Conservation (phyloP, 2,888 invertebrate species). For the Yponomeuta evonymella region DNA sequence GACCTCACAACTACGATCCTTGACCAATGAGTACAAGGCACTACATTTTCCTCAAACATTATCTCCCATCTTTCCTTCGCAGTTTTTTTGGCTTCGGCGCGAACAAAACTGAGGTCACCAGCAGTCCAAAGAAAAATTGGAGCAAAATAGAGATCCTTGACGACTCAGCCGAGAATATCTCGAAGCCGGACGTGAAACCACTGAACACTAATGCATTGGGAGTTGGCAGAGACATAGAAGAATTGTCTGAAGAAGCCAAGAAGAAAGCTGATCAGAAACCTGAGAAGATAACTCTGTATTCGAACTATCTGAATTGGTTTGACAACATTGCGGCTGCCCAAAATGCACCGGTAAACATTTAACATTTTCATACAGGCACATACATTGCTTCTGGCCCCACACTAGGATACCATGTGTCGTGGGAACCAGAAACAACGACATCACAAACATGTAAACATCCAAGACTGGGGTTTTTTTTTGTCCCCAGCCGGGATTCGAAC, state of each 20-base stretch:
- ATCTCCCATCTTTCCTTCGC: conserved; percentile 24
- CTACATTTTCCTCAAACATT: neutral
- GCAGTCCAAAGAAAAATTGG: conserved; percentile 33
- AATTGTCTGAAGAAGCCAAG: conserved; percentile 45
- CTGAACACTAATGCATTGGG: conserved; percentile 42
- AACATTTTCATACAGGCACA: no score
- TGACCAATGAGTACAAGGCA: neutral
- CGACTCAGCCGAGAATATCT: conserved; percentile 33
- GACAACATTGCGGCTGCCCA: neutral
- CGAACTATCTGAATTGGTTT: conserved; percentile 36
- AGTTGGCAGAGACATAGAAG: conserved; percentile 50
- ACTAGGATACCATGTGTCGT: no score
- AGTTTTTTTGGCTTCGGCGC: conserved; percentile 53
- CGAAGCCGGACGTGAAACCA: conserved; percentile 34
- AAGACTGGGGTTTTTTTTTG: no score
- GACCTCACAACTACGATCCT: neutral
- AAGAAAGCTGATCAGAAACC: conserved; percentile 51
- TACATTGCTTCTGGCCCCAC: no score
- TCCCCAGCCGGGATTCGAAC: no score
- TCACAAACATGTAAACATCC: no score
- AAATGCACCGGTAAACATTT: neutral
- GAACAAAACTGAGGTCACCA: conserved; percentile 31
- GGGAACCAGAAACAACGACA: no score
- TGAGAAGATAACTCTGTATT: conserved; percentile 53
- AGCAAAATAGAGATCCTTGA: conserved; percentile 46